Conservation (phyloP, 2,888 invertebrate species). For the Athripsodes cinereus region DNA sequence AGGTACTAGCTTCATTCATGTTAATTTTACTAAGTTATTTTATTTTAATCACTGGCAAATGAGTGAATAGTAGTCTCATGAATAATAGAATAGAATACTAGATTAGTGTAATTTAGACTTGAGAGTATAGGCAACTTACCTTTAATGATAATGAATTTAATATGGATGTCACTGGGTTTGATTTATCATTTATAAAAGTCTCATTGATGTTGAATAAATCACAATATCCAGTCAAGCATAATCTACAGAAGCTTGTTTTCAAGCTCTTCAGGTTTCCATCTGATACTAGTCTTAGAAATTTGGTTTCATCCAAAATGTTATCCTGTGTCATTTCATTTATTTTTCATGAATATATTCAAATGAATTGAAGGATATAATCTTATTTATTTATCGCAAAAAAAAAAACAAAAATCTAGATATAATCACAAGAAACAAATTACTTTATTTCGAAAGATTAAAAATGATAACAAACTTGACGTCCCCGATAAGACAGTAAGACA, state of each 20-base stretch:
- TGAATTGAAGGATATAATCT: background rate
- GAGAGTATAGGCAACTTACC: no score
- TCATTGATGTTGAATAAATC: background rate
- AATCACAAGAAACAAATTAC: no score
- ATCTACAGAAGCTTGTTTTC: background rate
- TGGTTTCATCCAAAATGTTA: background rate
- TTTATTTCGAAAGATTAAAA: no score
- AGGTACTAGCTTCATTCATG: no score
- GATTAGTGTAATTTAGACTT: no score
- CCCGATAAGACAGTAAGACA: no score
- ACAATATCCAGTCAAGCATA: background rate
- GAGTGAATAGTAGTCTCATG: background rate
- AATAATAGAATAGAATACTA: background rate
- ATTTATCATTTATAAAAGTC: background rate
- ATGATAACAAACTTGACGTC: no score
- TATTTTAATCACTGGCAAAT: background rate
- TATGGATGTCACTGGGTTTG: background rate
- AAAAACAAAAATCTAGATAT: no score
- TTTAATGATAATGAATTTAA: background rate
- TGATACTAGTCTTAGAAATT: no score
- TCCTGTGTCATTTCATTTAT: background rate
- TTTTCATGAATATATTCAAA: background rate
- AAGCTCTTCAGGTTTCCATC: no score
- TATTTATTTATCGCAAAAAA: no score
- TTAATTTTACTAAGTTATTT: no score